Base-by-base conservation (phyloP, 2,888 invertebrate species). In the Galerucella calmariensis region DNA sequence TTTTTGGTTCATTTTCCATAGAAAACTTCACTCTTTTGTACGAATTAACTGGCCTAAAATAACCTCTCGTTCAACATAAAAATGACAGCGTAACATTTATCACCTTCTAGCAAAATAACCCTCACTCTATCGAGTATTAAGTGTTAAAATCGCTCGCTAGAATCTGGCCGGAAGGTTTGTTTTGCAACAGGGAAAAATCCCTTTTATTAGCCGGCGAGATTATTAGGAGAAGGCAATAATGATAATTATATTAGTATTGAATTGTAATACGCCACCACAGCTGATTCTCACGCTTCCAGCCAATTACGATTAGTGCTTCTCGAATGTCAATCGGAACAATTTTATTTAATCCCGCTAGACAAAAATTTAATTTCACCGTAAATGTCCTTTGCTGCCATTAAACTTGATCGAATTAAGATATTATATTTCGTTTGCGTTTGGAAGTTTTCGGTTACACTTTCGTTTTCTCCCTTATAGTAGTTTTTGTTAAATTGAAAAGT, bases 221-320 rank as follows among this genome's bases (percentile, higher is more conserved):
- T 20, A 20, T 20, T 86, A 86, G 84, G 81, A 86, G 86, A 72
- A 86, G 87, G 87, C 87, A 88, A 88, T 88, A 88, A 88, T 83
- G 87, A 85, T 88, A 88, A 88, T 88, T 88, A 85, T 86, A 87
- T 88, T 88, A 88, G 87, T 86, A 87, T 87, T 85, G 87, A 87
- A 87, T 87, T 84, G 85, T 86, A 87, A 87, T 87, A 85, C 83
- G 77, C 79, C 70, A 67, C 78, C 80, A 79, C 80, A 77, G 81
- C 75, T 78, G 79, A 83, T 85, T 85, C 85, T 85, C 85, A 85
- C 85, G 84, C 84, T 84, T 79, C 78, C 72, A 76, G 72, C 77
- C 79, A 79, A 79, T 81, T 81, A 79, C 73, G 65, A 73, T 77
- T 75, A 77, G 77, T 77, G 79, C 76, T 77, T 76, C 75, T 75